Conservation (phyloP, 2,888 invertebrate genomes). For the Beris chalybata region DNA sequence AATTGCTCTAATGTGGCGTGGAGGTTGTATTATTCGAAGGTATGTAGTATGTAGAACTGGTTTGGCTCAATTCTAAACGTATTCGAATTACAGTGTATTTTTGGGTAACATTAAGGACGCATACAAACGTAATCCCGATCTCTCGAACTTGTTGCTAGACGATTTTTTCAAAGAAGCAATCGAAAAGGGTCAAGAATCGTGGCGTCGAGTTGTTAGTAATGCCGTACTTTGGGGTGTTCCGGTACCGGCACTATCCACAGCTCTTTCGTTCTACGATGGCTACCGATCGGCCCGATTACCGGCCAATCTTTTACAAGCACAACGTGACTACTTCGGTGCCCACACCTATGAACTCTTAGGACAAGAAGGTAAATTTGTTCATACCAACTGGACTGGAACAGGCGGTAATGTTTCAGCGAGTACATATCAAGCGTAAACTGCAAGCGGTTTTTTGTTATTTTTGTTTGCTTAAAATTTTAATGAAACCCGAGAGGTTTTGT, state of each 20-base stretch:
- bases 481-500: background rate
- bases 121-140: constrained; percentile 82
- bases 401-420: constrained; percentile 96
- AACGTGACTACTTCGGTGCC: constrained; percentile 98
- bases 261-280: constrained; percentile 96
- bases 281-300: constrained; percentile 85
- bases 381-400: constrained; percentile 99
- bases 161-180: constrained; percentile 91
- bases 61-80: background rate
- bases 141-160: constrained; percentile 87
- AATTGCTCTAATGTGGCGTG: constrained; percentile 99
- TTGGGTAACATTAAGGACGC: constrained; percentile 91
- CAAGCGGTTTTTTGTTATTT: background rate
- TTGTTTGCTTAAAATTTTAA: no score
- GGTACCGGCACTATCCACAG: constrained; percentile 89
- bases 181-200: constrained; percentile 75
- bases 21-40: constrained; percentile 98
- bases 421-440: constrained; percentile 76
- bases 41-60: constrained; percentile 45
- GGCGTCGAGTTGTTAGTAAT: constrained; percentile 80
- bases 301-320: constrained; percentile 95
- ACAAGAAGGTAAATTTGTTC: constrained; percentile 85
- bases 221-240: constrained; percentile 82
- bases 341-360: constrained; percentile 93
- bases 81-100: constrained; percentile 65